Evolutionary conservation across 1,140 invertebrate species (phyloP).

Genomic region (Cydia amplana): DNA sequence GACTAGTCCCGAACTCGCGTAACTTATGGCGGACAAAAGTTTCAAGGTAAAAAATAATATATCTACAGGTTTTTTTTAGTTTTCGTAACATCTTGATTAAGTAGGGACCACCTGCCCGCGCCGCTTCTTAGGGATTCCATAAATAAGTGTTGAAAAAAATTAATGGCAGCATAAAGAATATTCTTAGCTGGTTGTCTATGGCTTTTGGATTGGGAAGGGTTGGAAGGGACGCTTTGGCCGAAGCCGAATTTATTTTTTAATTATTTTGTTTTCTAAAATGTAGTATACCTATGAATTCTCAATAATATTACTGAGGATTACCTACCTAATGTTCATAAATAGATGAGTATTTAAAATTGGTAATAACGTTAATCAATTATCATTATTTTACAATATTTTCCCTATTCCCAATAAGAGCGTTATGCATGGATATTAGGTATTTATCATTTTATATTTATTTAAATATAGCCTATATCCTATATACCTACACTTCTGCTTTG

Average conservation of each 20-base stretch:
- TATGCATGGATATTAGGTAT: too few relatives aligned
- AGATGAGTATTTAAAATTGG: too few relatives aligned
- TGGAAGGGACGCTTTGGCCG: slow-evolving; percentile 48
- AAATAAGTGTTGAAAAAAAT: slow-evolving; percentile 73
- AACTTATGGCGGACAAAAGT: slow-evolving; percentile 67
- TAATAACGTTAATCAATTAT: too few relatives aligned
- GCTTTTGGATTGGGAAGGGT: slow-evolving; percentile 53
- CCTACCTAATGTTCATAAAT: too few relatives aligned
- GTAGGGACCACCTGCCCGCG: slow-evolving; percentile 74
- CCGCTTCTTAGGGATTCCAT: slow-evolving; percentile 62
- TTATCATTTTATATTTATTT: background rate
- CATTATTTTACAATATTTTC: too few relatives aligned
- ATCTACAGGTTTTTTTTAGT: slow-evolving; percentile 68
- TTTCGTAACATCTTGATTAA: slow-evolving; percentile 79
- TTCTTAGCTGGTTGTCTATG: slow-evolving; percentile 53
- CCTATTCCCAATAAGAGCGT: too few relatives aligned
- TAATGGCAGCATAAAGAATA: slow-evolving; percentile 73
- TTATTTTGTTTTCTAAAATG: slow-evolving; percentile 5
- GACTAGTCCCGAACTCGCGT: slow-evolving; percentile 50
- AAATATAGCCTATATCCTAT: too few relatives aligned
- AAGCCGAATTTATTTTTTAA: slow-evolving; percentile 38
- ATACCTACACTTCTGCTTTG: background rate
- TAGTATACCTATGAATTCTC: too few relatives aligned
- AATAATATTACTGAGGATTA: too few relatives aligned
- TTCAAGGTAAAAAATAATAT: slow-evolving; percentile 74